Conservation (phyloP, 2,113 vertebrate species). For the Eurypyga helias region DNA sequence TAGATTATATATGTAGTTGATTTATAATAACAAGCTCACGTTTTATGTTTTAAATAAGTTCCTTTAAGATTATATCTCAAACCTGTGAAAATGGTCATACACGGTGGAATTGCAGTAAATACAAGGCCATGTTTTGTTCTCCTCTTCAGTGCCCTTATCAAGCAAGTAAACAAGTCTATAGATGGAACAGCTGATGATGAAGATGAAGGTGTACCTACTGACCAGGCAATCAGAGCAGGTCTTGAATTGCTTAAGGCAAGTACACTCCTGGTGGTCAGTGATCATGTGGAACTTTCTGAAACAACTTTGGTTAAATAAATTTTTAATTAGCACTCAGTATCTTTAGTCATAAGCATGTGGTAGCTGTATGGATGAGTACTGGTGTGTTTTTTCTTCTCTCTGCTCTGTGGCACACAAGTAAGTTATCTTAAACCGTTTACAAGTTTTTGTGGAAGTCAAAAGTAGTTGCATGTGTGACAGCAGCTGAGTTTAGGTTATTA, state of each 20-base stretch:
- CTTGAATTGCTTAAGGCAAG: constrained; percentile 89
- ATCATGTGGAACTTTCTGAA: neutral
- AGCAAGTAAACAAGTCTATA: constrained; percentile 90
- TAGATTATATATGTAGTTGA: neutral
- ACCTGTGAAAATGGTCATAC: neutral
- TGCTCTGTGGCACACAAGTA: neutral
- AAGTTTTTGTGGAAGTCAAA: neutral
- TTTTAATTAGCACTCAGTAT: neutral
- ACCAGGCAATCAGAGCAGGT: constrained; percentile 88
- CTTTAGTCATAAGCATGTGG: neutral
- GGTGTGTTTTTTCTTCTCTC: neutral
- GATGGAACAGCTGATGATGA: constrained; percentile 91
- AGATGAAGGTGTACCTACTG: constrained; percentile 88
- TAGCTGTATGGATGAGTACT: neutral
- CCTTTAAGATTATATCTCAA: neutral
- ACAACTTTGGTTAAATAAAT: neutral
- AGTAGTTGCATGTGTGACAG: accelerated
- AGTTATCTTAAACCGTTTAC: neutral
- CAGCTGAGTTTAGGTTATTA: neutral
- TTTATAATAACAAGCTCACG: neutral
- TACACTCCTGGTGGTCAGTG: neutral
- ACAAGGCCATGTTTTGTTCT: neutral
- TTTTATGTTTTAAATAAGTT: neutral
- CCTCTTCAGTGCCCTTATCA: constrained; percentile 84
- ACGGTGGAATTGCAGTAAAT: neutral